Evolutionary conservation across 2,797 vertebrate genomes (phyloP).

Genomic region (Momotus momota): DNA sequence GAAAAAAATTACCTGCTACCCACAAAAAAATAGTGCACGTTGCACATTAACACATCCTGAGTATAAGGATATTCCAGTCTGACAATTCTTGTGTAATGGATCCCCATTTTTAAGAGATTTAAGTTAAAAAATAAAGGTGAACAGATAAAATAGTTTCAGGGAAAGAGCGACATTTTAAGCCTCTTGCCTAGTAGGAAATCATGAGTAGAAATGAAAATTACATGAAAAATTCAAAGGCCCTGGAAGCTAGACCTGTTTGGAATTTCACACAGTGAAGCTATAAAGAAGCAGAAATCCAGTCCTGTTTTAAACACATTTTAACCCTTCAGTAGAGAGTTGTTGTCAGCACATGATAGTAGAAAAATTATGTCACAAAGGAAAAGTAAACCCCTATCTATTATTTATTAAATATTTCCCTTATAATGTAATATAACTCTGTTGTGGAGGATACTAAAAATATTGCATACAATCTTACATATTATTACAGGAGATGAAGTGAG

Average conservation of each 20-base stretch:
- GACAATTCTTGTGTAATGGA: neutral
- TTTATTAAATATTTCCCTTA: neutral
- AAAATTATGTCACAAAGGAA: neutral
- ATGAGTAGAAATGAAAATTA: conserved; percentile 35
- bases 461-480: neutral
- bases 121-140: conserved; percentile 25
- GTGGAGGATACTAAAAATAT: neutral
- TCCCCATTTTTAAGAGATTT: neutral
- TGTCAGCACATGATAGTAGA: neutral
- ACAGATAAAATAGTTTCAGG: neutral
- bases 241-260: neutral
- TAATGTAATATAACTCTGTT: neutral
- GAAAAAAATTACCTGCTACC: neutral
- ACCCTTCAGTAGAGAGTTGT: neutral
- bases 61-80: neutral
- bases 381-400: neutral
- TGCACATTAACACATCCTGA: neutral
- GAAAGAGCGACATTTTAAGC: neutral
- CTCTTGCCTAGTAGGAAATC: neutral
- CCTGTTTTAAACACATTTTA: neutral
- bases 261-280: neutral
- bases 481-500: neutral
- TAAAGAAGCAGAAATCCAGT: neutral
- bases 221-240: conserved; percentile 31
- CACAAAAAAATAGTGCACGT: neutral